phyloP scores from a whole-genome alignment of 2,888 invertebrate species.

The Micoletzkya japonica region DNA sequence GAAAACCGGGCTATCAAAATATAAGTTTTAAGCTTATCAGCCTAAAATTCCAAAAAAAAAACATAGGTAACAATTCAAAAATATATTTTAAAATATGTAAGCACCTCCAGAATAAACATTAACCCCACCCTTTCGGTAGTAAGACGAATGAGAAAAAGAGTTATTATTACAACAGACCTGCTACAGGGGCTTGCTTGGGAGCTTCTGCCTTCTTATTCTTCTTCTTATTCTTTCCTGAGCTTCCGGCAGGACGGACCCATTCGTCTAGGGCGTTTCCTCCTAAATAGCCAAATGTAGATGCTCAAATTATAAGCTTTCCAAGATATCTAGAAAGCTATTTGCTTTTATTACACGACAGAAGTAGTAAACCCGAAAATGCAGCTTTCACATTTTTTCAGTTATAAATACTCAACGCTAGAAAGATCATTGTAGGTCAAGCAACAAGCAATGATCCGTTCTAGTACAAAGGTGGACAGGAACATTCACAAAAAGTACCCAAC shows the following conservation, averaged over 20 bases:
- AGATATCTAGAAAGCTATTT: too few species aligned
- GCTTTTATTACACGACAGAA: too few species aligned
- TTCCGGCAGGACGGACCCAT: slow-evolving; percentile 49
- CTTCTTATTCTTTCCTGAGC: slow-evolving; percentile 50
- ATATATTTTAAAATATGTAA: neutral
- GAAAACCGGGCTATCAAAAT: too few species aligned
- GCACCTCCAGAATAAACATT: neutral
- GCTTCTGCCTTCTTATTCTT: slow-evolving; percentile 32
- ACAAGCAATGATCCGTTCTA: neutral
- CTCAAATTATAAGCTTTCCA: too few species aligned
- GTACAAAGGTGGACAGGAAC: neutral
- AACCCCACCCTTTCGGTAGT: neutral
- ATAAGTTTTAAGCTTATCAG: too few species aligned
- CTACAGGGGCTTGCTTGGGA: slow-evolving; percentile 9
- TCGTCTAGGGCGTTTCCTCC: slow-evolving; percentile 54
- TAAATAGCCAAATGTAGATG: slow-evolving; percentile 2
- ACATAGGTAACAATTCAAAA: too few species aligned
- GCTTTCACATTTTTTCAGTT: too few species aligned
- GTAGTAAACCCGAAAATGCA: too few species aligned
- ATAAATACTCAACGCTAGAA: too few species aligned
- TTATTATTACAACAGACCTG: neutral
- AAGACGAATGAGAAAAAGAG: neutral
- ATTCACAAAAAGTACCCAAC: neutral
- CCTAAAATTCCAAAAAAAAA: too few species aligned
- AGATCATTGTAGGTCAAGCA: neutral